A percentile compares a stretch with the other conserved stretches of the same genome.
Evolutionary conservation across 2,113 vertebrate species (phyloP).

Genomic region (Cinclus cinclus): DNA sequence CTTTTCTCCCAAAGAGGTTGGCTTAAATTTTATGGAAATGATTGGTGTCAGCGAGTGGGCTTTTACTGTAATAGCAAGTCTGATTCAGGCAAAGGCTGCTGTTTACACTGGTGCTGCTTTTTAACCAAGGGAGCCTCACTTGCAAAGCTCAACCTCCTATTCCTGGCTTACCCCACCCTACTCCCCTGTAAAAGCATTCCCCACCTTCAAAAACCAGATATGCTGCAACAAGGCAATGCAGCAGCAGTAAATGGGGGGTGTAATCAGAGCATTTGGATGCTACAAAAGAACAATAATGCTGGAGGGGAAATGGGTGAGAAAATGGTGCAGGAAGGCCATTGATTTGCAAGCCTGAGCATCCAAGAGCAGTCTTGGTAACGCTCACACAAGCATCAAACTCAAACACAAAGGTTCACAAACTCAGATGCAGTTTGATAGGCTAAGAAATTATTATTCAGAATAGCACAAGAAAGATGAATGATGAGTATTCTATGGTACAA

Average conservation of each 20-base stretch:
- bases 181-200: neutral
- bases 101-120: neutral
- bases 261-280: neutral
- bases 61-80: conserved; percentile 4
- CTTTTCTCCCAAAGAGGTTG: conserved; percentile 36
- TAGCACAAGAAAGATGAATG: neutral
- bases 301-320: neutral
- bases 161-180: neutral
- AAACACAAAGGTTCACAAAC: neutral
- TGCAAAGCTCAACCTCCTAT: neutral
- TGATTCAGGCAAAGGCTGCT: neutral
- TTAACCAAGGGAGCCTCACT: neutral
- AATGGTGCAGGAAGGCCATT: neutral
- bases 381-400: neutral
- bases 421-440: neutral
- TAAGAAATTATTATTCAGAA: neutral
- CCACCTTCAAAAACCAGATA: neutral
- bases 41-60: conserved; percentile 40
- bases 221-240: neutral
- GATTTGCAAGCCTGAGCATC: neutral
- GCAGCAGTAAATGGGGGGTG: neutral
- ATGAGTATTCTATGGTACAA: neutral
- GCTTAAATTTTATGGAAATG: conserved; percentile 44
- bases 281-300: neutral
- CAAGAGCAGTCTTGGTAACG: neutral